Percentiles rank a stretch among this genome's conserved stretches.
Evolutionary conservation across 2,113 vertebrate species (phyloP).

Genomic region (Sapajus apella): DNA sequence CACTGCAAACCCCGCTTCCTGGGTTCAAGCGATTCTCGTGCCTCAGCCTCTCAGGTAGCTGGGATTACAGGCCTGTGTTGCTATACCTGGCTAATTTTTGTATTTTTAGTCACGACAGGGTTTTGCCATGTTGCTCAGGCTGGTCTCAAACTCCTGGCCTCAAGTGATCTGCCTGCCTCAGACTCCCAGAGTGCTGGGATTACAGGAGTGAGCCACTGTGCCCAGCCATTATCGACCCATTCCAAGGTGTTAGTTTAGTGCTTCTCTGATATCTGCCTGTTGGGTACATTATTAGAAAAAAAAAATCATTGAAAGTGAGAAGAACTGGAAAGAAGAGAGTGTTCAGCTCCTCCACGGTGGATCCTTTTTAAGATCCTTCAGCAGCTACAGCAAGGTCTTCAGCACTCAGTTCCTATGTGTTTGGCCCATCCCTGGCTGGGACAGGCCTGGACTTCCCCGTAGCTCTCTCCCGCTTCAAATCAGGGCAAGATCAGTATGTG

Average conservation of each 20-base stretch:
- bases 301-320: not conserved
- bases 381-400: not conserved
- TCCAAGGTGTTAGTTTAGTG: not conserved
- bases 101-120: not conserved
- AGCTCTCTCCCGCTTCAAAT: not conserved
- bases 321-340: not conserved
- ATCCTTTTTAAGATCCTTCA: not conserved
- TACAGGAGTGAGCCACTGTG: not conserved
- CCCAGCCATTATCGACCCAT: not conserved
- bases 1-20: too few relatives aligned
- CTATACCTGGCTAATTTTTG: too few relatives aligned
- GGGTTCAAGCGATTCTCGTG: too few relatives aligned
- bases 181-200: not conserved
- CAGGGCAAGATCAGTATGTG: not conserved
- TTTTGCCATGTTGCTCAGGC: not conserved
- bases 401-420: not conserved
- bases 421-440: not conserved
- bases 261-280: not conserved
- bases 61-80: too few relatives aligned
- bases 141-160: not conserved
- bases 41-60: too few relatives aligned
- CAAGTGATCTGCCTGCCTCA: not conserved
- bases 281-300: not conserved
- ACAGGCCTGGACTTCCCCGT: conserved; percentile 15
- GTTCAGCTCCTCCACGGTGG: too few relatives aligned